phyloP scores from a whole-genome alignment of 1,140 invertebrate genomes.

The Linepithema humile region DNA sequence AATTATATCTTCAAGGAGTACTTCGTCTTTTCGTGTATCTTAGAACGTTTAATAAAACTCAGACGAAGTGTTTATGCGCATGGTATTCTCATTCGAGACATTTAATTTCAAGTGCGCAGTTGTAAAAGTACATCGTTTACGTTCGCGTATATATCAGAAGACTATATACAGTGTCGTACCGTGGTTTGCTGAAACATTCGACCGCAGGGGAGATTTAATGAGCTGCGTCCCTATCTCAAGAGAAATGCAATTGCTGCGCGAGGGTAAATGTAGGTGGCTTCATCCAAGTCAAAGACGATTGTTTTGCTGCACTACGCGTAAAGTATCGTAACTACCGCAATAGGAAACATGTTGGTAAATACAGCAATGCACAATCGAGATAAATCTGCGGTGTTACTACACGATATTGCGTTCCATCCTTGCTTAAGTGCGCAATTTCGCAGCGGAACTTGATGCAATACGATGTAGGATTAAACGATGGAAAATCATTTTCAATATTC shows the following conservation, averaged over 20 bases:
- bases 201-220: constrained; percentile 38
- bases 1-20: not conserved
- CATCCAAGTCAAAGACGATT: constrained; percentile 46
- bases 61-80: not conserved
- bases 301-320: constrained; percentile 18
- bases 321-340: constrained; percentile 34
- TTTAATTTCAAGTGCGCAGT: not conserved
- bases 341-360: constrained; percentile 36
- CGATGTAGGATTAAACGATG: constrained; percentile 17
- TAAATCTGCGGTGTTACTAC: constrained; percentile 29
- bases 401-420: constrained; percentile 26
- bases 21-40: not conserved
- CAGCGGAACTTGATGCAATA: not conserved
- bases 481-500: constrained; percentile 33
- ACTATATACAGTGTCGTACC: not conserved
- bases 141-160: not conserved
- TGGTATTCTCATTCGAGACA: not conserved
- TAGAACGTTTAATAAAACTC: not conserved
- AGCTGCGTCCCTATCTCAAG: constrained; percentile 12
- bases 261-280: not conserved
- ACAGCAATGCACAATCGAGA: constrained; percentile 30
- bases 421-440: constrained; percentile 45
- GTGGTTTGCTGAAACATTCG: constrained; percentile 23
- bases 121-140: not conserved
- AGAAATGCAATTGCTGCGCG: constrained; percentile 8